Evolutionary conservation across 2,113 vertebrate genomes (phyloP), one percentile per base, ranked within the genome.

Genomic region (Rissa tridactyla): DNA sequence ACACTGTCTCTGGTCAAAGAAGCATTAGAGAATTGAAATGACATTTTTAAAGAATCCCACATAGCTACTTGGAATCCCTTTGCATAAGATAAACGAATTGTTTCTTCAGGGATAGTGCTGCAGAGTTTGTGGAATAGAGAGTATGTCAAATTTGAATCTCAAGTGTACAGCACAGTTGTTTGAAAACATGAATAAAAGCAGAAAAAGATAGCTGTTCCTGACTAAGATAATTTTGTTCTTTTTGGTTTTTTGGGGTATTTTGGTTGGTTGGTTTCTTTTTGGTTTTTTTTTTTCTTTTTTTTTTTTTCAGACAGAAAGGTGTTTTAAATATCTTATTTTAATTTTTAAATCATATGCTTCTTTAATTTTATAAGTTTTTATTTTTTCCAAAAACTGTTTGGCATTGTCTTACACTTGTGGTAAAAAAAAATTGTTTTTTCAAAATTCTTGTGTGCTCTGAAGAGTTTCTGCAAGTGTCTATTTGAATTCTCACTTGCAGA

Each of bases 1-100:
- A 92, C 75, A 80, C 65, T 84, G 61, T 96, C 87, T 54, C 73
- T 91, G 94, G 92, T 93, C 92, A 96, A 97, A 86, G 79, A 88
- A 96, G 78, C 44, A 88, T 96, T 90, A 75, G 58, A 96, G 87
- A 94, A 93, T 78, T 94, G 82, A 96, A 98, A 97, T 90, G 80
- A 92, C 76, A 94, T 96, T 95, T 97, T 96, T 94, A 93, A 81
- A 95, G 94, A 95, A 94, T 97, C 71, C 87, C 51, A 96, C 61
- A 84, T 62, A 96, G 86, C 89, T 91, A 80, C 72, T 78, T 89
- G 85, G 76, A 95, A 91, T 90, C 40, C 21, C 13, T 86, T 75
- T 65, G 46, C 38, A 40, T 64, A 78, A 58, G 38, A 42, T 8
- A 73, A 84, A 85, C 2, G 4, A 73, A 26, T 49, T 32, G 13